Percentiles rank a stretch among this genome's conserved stretches.
phyloP scores from a whole-genome alignment of 2,888 invertebrate species.

The Prenolepis imparis region DNA sequence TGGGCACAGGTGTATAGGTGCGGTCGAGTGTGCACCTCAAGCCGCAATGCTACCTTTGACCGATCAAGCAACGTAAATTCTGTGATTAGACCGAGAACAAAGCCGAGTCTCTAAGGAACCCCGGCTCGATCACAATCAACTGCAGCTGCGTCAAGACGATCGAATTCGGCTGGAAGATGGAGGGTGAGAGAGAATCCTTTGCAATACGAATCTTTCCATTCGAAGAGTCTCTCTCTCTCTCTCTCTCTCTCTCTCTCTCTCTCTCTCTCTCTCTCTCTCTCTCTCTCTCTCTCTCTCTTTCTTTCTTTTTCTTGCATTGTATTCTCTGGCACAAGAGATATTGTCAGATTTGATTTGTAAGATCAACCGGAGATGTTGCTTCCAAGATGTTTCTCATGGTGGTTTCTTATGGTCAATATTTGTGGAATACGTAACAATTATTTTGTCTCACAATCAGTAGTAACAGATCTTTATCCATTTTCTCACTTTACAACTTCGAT shows the following conservation, averaged over 20 bases:
- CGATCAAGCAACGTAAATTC: slow-evolving; percentile 79
- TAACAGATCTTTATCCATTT: neutral
- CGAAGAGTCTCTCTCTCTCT: slow-evolving; percentile 5
- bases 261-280: neutral
- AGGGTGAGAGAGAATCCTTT: slow-evolving; percentile 33
- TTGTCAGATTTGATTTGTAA: slow-evolving; percentile 49
- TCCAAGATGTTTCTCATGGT: slow-evolving; percentile 25
- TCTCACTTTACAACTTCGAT: neutral
- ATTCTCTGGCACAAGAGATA: slow-evolving; percentile 16
- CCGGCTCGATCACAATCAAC: slow-evolving; percentile 60
- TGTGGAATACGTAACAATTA: slow-evolving; percentile 13
- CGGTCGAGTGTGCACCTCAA: slow-evolving; percentile 27
- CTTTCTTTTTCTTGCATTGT: neutral
- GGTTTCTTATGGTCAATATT: slow-evolving; percentile 31
- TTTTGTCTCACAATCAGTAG: neutral
- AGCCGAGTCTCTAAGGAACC: slow-evolving; percentile 72
- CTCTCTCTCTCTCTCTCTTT: no score
- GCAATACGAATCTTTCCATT: slow-evolving; percentile 37
- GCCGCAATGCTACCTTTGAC: slow-evolving; percentile 74
- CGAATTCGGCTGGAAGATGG: slow-evolving; percentile 9
- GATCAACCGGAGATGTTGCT: slow-evolving; percentile 29
- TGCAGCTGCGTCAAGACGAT: slow-evolving; percentile 47
- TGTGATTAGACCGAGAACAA: slow-evolving; percentile 80
- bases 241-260: no score
- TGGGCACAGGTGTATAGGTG: slow-evolving; percentile 46